These are phyloP conservation scores for Boulengeromyrus knoepffleri DNA, from an alignment of 2,113 vertebrate species.

Conservation along the genomic window DNA sequence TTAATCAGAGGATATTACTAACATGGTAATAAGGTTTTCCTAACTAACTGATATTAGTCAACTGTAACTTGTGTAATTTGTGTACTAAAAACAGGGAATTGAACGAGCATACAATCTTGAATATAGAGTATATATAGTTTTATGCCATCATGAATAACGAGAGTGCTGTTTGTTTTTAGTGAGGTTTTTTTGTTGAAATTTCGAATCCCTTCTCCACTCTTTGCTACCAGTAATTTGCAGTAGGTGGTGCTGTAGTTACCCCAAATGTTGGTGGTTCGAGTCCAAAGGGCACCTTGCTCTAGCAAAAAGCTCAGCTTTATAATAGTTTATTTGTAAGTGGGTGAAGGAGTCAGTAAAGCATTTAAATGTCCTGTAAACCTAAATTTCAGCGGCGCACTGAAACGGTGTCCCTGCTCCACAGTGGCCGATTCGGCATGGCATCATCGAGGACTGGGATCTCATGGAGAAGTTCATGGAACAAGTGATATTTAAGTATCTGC, in stretches of 20 bases:
- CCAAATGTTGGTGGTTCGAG: not conserved
- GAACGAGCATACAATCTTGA: not conserved
- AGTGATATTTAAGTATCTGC: constrained; percentile 79
- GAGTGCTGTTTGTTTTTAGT: not conserved
- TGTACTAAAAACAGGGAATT: not conserved
- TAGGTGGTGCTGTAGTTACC: not conserved
- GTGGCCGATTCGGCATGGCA: constrained; percentile 72
- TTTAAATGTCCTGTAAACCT: not conserved
- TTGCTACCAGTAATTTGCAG: not conserved
- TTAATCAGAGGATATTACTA: not conserved
- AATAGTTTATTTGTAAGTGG: not conserved
- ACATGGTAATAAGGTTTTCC: not conserved
- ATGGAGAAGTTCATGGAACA: constrained; percentile 87
- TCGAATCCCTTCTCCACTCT: not conserved
- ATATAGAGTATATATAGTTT: not conserved
- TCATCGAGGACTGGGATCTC: constrained; percentile 81
- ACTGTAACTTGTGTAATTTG: not conserved
- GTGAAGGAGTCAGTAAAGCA: not conserved
- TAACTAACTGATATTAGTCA: not conserved
- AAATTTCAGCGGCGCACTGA: not conserved
- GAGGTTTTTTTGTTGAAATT: not conserved
- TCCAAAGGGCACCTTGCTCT: not conserved
- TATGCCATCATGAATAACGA: not conserved
- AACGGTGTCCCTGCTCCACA: constrained; percentile 25
- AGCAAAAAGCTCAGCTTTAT: not conserved